Base-by-base conservation (phyloP, 2,797 vertebrate species). In the Sciaenops ocellatus region DNA sequence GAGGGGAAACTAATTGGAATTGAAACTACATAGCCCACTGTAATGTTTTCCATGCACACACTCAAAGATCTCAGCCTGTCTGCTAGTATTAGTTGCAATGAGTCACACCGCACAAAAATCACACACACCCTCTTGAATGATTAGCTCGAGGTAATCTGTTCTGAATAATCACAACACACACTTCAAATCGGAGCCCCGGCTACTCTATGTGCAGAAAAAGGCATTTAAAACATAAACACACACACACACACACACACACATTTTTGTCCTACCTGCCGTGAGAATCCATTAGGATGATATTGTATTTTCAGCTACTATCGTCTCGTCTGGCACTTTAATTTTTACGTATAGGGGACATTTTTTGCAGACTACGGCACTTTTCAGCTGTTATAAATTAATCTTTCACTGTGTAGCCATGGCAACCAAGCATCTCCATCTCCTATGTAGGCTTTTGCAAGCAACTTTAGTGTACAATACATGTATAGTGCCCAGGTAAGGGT, bases 401-500 rank as follows among this genome's bases (percentile, higher is more conserved):
- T 87, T 89, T 91, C 73, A 69, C 52, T 15, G 28, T 1, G 54
- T 93, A 59, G 65, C 85, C 89, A 91, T 91, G 85, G 89, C 69
- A 93, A 94, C 92, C 69, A 74, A 86, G 78, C 54, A 71, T 80
- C 62, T 44, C 59, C 54, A 63, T 81, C 71, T 59, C 57, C 46
- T 63, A 38, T 69, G 69, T 70, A 72, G 34, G 30, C 69, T 73
- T 44, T 57, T 75, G 26, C 38, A 51, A 73, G 55, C 41, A 67
- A 67, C 59, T 61, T 65, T 6, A 46, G 18, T 48, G 5, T 38
- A 38, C 18, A 55, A n/a, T 1, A 13, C 5, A 59, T 42, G 34
- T 41, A 64, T 46, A 9, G 20, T 7, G 50, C 47, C n/a, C 16
- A 41, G 22, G 56, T 59, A 62, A 38, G 34, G 55, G 18, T 16